phyloP scores from a whole-genome alignment of 2,797 vertebrate genomes.

The Chelon auratus region DNA sequence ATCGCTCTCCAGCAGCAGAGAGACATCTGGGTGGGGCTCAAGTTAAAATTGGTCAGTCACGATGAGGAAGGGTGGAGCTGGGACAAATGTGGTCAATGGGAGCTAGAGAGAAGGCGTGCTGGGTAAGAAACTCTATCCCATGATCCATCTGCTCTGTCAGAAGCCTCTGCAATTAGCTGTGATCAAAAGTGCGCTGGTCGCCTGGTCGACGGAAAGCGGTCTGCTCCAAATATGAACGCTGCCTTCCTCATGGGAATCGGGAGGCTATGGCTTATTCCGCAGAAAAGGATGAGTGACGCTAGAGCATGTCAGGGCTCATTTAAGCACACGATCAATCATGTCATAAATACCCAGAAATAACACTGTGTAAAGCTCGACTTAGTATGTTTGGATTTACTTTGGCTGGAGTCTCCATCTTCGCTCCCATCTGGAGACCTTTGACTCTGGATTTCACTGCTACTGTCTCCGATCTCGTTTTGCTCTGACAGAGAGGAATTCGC shows the following conservation, averaged over 20 bases:
- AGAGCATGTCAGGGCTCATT: slow-evolving; percentile 22
- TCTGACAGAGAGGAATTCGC: slow-evolving; percentile 82
- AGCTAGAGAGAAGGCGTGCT: slow-evolving; percentile 59
- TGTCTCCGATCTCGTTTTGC: slow-evolving; percentile 83
- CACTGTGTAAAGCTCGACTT: slow-evolving; percentile 13
- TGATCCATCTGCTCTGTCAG: slow-evolving; percentile 63
- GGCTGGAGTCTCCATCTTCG: slow-evolving; percentile 78
- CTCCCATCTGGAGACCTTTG: slow-evolving; percentile 70
- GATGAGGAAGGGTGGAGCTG: slow-evolving; percentile 65
- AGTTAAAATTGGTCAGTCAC: slow-evolving; percentile 56
- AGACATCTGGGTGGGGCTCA: slow-evolving; percentile 60
- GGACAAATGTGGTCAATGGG: slow-evolving; percentile 69
- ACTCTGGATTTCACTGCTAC: slow-evolving; percentile 60
- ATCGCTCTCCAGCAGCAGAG: slow-evolving; percentile 7
- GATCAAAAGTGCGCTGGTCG: slow-evolving; percentile 67
- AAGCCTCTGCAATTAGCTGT: slow-evolving; percentile 70
- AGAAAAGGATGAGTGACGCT: slow-evolving; percentile 29
- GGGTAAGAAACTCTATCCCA: slow-evolving; percentile 55
- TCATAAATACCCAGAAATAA: slow-evolving; percentile 45
- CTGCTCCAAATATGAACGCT: slow-evolving; percentile 46
- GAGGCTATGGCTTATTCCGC: slow-evolving; percentile 1
- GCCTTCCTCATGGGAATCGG: slow-evolving; percentile 51
- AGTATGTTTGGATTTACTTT: slow-evolving; percentile 84
- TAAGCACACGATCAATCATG: slow-evolving; percentile 15
- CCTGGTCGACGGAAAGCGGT: slow-evolving; percentile 52